phyloP scores from a whole-genome alignment of 2,888 invertebrate genomes.

The Neoascia interrupta region DNA sequence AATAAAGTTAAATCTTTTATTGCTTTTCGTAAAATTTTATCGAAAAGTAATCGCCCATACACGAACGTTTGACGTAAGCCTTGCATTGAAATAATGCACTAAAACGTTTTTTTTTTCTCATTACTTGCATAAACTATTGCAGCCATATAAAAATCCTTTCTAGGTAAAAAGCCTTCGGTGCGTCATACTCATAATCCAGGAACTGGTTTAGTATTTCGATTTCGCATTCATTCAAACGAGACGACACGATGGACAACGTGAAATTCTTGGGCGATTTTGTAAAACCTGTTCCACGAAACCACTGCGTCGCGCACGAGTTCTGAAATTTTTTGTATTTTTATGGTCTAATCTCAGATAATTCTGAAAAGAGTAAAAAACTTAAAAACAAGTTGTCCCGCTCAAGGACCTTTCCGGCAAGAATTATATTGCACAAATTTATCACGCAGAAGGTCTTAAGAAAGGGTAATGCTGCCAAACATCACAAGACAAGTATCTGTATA shows the following conservation, averaged over 20 bases:
- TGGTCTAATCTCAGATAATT: conserved; percentile 29
- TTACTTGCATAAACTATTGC: background rate
- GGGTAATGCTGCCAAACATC: background rate
- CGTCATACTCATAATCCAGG: conserved; percentile 59
- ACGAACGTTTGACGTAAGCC: conserved; percentile 48
- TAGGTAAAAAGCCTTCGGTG: conserved; percentile 23
- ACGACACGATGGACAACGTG: conserved; percentile 7
- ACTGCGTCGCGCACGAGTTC: conserved; percentile 21
- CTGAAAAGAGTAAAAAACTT: background rate
- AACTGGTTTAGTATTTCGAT: conserved; percentile 60
- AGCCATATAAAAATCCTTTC: conserved; percentile 26
- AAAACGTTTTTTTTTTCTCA: no score
- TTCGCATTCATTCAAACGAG: conserved; percentile 50
- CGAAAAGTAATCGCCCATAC: conserved; percentile 30
- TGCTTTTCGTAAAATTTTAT: no score
- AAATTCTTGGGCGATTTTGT: conserved; percentile 39
- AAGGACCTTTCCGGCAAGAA: conserved; percentile 43
- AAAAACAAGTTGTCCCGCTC: conserved; percentile 41
- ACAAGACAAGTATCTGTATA: background rate
- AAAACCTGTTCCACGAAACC: conserved; percentile 43
- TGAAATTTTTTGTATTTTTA: conserved; percentile 37
- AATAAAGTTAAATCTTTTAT: no score
- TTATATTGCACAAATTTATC: conserved; percentile 2
- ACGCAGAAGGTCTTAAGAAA: conserved; percentile 10
- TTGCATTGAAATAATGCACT: conserved; percentile 30